Conservation (phyloP, 2,113 vertebrate genomes). For the Festucalex cinctus region DNA sequence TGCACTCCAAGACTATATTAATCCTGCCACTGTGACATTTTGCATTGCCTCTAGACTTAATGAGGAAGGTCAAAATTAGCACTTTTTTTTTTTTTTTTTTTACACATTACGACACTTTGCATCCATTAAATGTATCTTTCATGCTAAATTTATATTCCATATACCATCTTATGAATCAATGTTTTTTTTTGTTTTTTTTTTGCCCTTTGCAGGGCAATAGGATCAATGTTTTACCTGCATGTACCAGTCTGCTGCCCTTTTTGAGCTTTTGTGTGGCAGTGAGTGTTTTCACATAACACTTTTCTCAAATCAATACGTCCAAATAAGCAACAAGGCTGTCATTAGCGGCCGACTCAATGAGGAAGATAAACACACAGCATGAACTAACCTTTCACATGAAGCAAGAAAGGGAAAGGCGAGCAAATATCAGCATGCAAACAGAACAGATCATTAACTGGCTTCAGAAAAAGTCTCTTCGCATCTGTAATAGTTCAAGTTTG, state of each 20-base stretch:
- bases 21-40: not conserved
- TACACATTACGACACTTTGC: not conserved
- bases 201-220: conserved; percentile 25
- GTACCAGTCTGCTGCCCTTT: conserved; percentile 38
- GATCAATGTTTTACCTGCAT: conserved; percentile 28
- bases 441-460: not conserved
- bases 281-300: conserved; percentile 15
- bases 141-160: conserved; percentile 20
- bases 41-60: not conserved
- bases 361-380: conserved; percentile 5
- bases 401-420: conserved; percentile 2
- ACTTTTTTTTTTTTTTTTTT: not conserved
- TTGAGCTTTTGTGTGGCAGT: conserved; percentile 23
- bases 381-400: conserved; percentile 11
- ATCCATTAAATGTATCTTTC: conserved; percentile 28
- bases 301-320: conserved; percentile 39
- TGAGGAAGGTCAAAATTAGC: conserved; percentile 2
- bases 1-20: not conserved
- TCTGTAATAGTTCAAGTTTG: not conserved
- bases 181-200: conserved; percentile 20
- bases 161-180: conserved; percentile 5
- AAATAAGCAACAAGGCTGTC: conserved; percentile 15
- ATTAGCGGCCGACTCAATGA: conserved; percentile 19
- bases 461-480: not conserved
- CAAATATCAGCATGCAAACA: not conserved